These are phyloP conservation scores for Periophthalmus modestus DNA, from an alignment of 2,113 vertebrate genomes.

Conservation along the genomic window DNA sequence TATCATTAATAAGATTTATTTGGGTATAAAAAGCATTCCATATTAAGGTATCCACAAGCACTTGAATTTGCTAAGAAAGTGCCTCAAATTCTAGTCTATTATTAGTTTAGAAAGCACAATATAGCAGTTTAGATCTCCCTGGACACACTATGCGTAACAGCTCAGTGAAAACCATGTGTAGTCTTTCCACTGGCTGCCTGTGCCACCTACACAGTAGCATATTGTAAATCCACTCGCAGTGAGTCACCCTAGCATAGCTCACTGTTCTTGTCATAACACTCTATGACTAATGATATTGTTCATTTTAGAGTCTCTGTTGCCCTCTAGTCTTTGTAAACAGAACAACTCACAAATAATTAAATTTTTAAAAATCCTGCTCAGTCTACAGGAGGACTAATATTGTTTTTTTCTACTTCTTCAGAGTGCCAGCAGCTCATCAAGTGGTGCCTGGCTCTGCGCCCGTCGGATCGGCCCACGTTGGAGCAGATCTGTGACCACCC, in stretches of 20 bases:
- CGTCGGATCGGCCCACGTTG: conserved; percentile 92
- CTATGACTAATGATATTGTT: background rate
- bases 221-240: conserved; percentile 16
- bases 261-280: conserved; percentile 9
- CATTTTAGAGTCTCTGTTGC: background rate
- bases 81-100: background rate
- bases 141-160: conserved; percentile 23
- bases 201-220: conserved; percentile 9
- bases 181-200: conserved; percentile 11
- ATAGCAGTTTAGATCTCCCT: conserved; percentile 20
- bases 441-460: conserved; percentile 95
- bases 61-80: background rate
- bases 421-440: conserved; percentile 97
- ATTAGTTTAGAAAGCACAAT: conserved; percentile 8
- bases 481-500: conserved; percentile 95
- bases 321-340: conserved; percentile 1
- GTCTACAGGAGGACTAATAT: background rate
- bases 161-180: conserved; percentile 15
- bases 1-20: background rate
- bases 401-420: conserved; percentile 48
- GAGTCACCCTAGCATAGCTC: conserved; percentile 13
- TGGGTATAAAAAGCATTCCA: background rate
- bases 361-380: background rate
- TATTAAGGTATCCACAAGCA: background rate
- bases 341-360: background rate